Conservation (phyloP, 1,140 invertebrate genomes). For the Tetragonula clypearis region DNA sequence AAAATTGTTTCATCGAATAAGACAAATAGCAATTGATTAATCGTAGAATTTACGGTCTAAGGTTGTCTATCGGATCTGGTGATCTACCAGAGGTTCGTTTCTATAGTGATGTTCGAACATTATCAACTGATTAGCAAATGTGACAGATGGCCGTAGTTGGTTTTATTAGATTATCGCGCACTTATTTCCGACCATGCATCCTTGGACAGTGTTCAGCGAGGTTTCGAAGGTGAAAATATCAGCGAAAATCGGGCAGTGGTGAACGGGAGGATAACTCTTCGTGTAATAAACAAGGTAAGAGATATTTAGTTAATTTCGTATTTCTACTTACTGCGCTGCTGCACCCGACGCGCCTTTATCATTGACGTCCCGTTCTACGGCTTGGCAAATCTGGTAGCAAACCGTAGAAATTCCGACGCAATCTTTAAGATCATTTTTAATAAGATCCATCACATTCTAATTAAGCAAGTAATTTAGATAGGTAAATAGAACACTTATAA, state of each 20-base stretch:
- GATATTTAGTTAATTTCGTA: background rate
- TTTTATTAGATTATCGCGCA: conserved; percentile 74
- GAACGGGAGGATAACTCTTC: background rate
- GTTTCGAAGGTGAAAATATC: conserved; percentile 1
- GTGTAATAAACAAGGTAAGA: background rate
- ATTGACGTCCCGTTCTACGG: background rate
- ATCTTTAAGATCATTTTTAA: background rate
- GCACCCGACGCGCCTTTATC: background rate
- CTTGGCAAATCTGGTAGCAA: background rate
- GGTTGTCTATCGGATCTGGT: background rate
- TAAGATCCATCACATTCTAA: background rate
- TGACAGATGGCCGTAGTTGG: conserved; percentile 73
- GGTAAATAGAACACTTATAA: no score
- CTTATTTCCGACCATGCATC: conserved; percentile 58
- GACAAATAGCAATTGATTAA: conserved; percentile 2
- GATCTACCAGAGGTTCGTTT: conserved; percentile 56
- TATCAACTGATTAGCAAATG: conserved; percentile 75
- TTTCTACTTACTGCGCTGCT: no score
- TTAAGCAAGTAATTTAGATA: background rate
- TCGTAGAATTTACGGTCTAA: background rate
- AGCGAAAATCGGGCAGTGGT: background rate
- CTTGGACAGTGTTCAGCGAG: conserved; percentile 13
- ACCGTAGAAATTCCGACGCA: background rate
- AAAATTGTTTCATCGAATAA: background rate
- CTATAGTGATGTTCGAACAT: conserved; percentile 70